These are phyloP conservation scores for Silurus asotus DNA, from an alignment of 2,113 vertebrate genomes.

Conservation along the genomic window DNA sequence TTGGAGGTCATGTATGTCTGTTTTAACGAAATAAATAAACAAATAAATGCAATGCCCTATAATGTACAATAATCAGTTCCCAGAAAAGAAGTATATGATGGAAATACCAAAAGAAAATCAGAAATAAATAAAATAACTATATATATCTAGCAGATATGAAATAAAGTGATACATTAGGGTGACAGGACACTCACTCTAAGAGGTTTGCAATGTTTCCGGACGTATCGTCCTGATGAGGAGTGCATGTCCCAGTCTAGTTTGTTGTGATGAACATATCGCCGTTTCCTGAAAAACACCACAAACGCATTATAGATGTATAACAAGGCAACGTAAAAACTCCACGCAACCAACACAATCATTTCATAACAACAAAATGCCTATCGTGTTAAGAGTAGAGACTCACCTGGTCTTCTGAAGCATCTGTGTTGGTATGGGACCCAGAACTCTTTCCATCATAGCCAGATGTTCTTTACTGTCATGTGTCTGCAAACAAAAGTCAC, in stretches of 20 bases:
- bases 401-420: constrained; percentile 87
- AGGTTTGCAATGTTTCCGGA: constrained; percentile 85
- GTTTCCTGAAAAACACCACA: constrained; percentile 73
- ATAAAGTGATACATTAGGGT: no score
- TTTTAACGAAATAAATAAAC: background rate
- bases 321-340: background rate
- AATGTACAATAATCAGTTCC: no score
- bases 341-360: background rate
- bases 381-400: background rate
- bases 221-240: constrained; percentile 78
- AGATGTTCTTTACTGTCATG: constrained; percentile 92
- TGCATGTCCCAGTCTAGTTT: constrained; percentile 84
- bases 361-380: background rate
- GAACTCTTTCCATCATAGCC: constrained; percentile 94
- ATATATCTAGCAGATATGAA: no score
- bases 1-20: constrained; percentile 82
- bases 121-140: background rate
- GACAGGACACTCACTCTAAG: constrained; percentile 76
- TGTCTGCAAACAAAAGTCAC: constrained; percentile 71
- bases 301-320: background rate
- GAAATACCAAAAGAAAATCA: background rate
- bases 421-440: constrained; percentile 84
- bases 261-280: constrained; percentile 78
- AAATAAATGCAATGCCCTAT: background rate
- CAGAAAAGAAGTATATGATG: no score